Evolutionary conservation across 2,888 invertebrate species (phyloP), one percentile per base, ranked within the genome.

Genomic region (Cephus rjabovi): DNA sequence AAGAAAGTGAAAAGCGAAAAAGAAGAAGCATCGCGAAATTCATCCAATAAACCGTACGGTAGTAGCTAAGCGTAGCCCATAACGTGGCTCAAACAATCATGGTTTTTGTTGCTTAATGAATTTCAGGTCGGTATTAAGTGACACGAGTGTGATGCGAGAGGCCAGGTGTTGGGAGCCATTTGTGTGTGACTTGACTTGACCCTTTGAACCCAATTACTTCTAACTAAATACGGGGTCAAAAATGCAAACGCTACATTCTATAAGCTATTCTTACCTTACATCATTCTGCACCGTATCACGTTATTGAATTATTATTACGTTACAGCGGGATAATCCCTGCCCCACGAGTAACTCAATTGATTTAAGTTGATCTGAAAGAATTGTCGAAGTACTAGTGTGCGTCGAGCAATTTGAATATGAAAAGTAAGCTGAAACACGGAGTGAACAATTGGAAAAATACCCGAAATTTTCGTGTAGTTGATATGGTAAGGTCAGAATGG

Each of bases 121-220:
- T 92, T 92, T 90, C 92, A 92, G 92, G 92, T 92, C 92, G 92
- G 88, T 92, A 92, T 91, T 92, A 91, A 91, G 89, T 89, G 89
- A 90, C 86, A 86, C 88, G 89, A 89, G 89, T 89, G 89, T 90
- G 90, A 90, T 89, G 90, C 89, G 90, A 90, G 89, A 89, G 86
- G 89, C 91, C 91, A 90, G 91, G 88, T 90, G 90, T 90, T 89
- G 89, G 90, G 89, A 90, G 90, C 91, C 89, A 87, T 90, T 91
- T 90, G 89, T 90, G 88, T 90, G 56, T 56, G 56, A 56, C 56
- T 56, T 40, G 90, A 90, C 90, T 89, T 90, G 90, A 89, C 87
- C 89, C 87, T 90, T 89, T 90, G 88, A 89, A 86, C 80, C 80
- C 79, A 78, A 86, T 90, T 89, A 89, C 90, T 89, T 88, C 90